A percentile compares a stretch with the other conserved stretches of the same genome.
phyloP scores from a whole-genome alignment of 2,797 vertebrate genomes.

The Schizopygopsis pylzovi region DNA sequence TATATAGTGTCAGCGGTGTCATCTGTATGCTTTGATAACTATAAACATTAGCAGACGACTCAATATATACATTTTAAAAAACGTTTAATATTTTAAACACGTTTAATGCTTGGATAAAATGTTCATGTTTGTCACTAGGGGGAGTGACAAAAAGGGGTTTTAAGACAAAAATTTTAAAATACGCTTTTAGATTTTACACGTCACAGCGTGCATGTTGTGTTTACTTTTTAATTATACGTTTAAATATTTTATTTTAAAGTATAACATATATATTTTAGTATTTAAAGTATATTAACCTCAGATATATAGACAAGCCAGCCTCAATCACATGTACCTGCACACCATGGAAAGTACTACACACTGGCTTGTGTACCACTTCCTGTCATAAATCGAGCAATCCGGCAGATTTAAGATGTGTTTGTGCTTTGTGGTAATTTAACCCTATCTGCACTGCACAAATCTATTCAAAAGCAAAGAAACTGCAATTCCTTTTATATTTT shows the following conservation, averaged over 20 bases:
- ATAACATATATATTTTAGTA: no score
- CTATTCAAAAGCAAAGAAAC: neutral
- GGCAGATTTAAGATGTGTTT: neutral
- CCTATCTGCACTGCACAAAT: neutral
- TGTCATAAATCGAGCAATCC: slow-evolving; percentile 37
- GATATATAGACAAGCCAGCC: neutral
- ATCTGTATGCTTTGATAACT: neutral
- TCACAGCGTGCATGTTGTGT: neutral
- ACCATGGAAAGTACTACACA: slow-evolving; percentile 32
- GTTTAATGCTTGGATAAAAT: neutral
- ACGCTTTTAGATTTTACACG: neutral
- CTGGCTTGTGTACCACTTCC: slow-evolving; percentile 50
- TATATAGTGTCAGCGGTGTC: neutral
- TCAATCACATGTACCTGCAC: slow-evolving; percentile 1
- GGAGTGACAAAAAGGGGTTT: neutral
- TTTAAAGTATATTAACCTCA: no score
- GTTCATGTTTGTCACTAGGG: neutral
- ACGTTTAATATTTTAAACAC: neutral
- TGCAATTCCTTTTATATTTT: neutral
- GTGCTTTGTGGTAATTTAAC: slow-evolving; percentile 9
- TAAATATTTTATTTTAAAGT: no score
- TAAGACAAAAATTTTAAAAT: neutral
- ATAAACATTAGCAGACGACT: neutral
- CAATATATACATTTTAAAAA: neutral
- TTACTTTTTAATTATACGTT: neutral